Conservation (phyloP, 2,113 vertebrate genomes). For the Geococcyx californianus region DNA sequence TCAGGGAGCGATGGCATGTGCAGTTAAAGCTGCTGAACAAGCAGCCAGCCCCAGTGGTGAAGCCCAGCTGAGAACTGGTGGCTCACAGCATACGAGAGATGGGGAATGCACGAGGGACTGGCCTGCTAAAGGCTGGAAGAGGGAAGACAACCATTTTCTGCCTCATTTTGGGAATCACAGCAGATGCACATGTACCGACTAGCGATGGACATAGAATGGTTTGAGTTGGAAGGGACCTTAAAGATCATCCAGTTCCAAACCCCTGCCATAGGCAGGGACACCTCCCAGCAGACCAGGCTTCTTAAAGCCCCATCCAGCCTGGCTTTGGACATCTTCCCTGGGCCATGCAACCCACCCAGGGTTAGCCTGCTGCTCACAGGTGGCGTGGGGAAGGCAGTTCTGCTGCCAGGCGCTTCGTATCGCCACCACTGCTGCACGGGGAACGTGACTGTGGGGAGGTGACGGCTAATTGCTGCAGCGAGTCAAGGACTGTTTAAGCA, state of each 20-base stretch:
- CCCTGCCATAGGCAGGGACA: too few relatives aligned
- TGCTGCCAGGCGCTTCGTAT: neutral
- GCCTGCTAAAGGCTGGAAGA: neutral
- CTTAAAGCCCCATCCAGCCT: too few relatives aligned
- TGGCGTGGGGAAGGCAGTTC: neutral
- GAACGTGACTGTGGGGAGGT: constrained; percentile 31
- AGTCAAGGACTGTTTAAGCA: constrained; percentile 66
- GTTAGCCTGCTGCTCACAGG: neutral
- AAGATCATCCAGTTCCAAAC: too few relatives aligned
- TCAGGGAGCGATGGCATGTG: accelerated
- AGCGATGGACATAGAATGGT: accelerated
- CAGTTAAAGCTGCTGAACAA: neutral
- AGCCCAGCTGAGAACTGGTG: neutral
- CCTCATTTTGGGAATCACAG: neutral
- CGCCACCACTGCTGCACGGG: accelerated
- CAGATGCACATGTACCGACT: accelerated
- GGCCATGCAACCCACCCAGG: neutral
- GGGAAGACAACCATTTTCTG: accelerated
- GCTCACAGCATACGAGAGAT: neutral
- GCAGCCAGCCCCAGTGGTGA: neutral
- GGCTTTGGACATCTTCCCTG: neutral
- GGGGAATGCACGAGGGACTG: neutral
- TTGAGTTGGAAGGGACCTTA: too few relatives aligned
- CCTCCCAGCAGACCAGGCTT: too few relatives aligned
- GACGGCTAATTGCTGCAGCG: constrained; percentile 53